Evolutionary conservation across 1,140 invertebrate species (phyloP).

Genomic region (Megalopta genalis): DNA sequence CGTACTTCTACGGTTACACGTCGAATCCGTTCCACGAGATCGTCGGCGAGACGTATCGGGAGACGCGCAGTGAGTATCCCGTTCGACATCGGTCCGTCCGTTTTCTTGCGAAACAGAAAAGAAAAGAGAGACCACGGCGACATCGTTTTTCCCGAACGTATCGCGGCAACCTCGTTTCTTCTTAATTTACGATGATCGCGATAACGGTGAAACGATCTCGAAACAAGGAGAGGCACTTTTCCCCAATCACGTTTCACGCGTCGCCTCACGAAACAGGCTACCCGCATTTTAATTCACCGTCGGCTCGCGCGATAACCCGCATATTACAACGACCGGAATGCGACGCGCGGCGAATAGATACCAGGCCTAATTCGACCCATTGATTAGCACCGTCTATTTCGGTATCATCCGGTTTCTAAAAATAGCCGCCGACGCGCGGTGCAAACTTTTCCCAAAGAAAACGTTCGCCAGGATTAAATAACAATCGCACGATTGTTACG

Average conservation of each 20-base stretch:
- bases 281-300: conserved; percentile 49
- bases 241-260: neutral
- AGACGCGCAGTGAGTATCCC: conserved; percentile 88
- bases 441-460: too few relatives aligned
- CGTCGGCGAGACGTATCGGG: conserved; percentile 87
- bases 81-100: too few relatives aligned
- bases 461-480: too few relatives aligned
- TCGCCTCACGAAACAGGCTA: neutral
- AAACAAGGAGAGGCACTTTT: neutral
- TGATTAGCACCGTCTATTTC: conserved; percentile 33
- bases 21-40: conserved; percentile 91
- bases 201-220: neutral
- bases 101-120: too few relatives aligned
- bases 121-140: too few relatives aligned
- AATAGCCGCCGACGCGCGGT: too few relatives aligned
- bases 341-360: conserved; percentile 42
- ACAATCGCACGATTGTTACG: neutral
- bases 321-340: conserved; percentile 29
- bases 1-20: conserved; percentile 84
- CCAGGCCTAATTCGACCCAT: neutral
- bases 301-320: conserved; percentile 37
- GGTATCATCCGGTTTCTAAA: conserved; percentile 31
- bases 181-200: neutral
- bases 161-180: neutral
- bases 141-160: too few relatives aligned